Evolutionary conservation across 2,113 vertebrate genomes (phyloP).

Genomic region (Otis tarda): DNA sequence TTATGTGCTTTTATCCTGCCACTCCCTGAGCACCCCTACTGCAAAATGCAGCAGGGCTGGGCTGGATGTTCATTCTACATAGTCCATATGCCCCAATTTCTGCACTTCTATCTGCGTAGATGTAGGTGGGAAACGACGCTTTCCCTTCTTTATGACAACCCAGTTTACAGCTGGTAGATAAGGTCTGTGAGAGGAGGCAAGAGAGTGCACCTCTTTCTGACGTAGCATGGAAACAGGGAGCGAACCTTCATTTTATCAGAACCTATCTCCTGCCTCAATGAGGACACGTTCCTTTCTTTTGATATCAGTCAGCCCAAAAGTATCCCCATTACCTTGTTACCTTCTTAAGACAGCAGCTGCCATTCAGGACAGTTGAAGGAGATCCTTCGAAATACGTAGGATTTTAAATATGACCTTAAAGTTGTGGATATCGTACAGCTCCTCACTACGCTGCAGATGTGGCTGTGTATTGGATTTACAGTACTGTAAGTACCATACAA

Average conservation of each 20-base stretch:
- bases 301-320: neutral
- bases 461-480: no score
- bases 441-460: neutral
- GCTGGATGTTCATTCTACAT: neutral
- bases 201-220: neutral
- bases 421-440: neutral
- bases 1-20: neutral
- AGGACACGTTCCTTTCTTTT: neutral
- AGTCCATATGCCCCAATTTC: rapidly evolving
- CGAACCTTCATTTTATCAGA: neutral
- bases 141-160: neutral
- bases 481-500: neutral
- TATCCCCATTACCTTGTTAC: neutral
- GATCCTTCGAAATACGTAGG: neutral
- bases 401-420: neutral
- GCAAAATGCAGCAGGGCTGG: neutral
- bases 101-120: neutral
- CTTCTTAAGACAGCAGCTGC: neutral
- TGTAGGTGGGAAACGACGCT: neutral
- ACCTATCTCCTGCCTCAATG: neutral
- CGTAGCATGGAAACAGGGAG: neutral
- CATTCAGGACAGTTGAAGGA: neutral
- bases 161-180: neutral
- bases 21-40: neutral
- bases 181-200: neutral